Conservation (phyloP, 2,888 invertebrate species). For the Embidobia sp. region DNA sequence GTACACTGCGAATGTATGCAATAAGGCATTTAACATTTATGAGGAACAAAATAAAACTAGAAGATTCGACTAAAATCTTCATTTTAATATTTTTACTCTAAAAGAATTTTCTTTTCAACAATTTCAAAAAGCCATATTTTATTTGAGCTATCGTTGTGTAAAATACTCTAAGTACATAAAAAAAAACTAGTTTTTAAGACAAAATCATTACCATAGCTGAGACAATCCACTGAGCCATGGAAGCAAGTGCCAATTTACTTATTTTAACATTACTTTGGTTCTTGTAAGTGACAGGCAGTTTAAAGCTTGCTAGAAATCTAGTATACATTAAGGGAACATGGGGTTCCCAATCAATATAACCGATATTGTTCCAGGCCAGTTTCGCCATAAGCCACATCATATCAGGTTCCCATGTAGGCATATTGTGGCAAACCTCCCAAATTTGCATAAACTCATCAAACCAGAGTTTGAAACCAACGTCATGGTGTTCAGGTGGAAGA, state of each 20-base stretch:
- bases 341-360: conserved; percentile 93
- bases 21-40: no score
- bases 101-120: no score
- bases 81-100: no score
- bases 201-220: conserved; percentile 82
- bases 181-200: no score
- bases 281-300: conserved; percentile 90
- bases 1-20: no score
- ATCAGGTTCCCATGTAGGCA: conserved; percentile 86
- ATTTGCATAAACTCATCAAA: conserved; percentile 89
- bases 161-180: no score
- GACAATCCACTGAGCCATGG: conserved; percentile 83
- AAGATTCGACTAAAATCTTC: no score
- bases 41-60: conserved; percentile 2
- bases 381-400: conserved; percentile 89
- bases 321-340: conserved; percentile 90
- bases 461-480: conserved; percentile 89
- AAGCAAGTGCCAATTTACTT: conserved; percentile 82
- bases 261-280: conserved; percentile 84
- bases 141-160: no score
- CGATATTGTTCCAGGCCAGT: conserved; percentile 88
- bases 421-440: conserved; percentile 90
- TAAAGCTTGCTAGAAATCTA: conserved; percentile 87
- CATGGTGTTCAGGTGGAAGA: conserved; percentile 85
- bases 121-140: no score